Conservation (phyloP, 2,888 invertebrate species). For the Nemotelus nigrinus region DNA sequence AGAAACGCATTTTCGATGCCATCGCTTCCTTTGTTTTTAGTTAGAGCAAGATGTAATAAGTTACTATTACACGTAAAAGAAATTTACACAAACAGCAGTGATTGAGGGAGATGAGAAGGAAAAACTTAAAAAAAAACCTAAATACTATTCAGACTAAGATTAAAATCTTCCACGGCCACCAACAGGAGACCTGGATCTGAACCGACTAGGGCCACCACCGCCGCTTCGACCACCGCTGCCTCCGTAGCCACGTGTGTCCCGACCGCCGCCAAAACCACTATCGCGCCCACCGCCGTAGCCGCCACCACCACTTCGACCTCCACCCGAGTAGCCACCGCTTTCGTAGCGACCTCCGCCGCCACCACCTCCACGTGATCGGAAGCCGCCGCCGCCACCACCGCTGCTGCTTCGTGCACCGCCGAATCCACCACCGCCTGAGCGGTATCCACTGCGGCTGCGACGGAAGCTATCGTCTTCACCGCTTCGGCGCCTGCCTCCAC, state of each 20-base stretch:
- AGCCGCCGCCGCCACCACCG: constrained; percentile 55
- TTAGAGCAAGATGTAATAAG: constrained; percentile 13
- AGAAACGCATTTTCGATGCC: not conserved
- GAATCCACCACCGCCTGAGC: constrained; percentile 65
- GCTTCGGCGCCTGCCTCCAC: constrained; percentile 66
- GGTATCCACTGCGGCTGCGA: constrained; percentile 67
- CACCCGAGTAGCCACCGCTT: constrained; percentile 60
- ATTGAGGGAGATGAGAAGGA: not conserved
- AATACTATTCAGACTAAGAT: constrained; percentile 13
- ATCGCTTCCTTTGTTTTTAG: not conserved
- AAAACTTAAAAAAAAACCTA: constrained; percentile 21
- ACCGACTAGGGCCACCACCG: constrained; percentile 43
- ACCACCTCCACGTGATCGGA: constrained; percentile 52
- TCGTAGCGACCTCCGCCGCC: constrained; percentile 34
- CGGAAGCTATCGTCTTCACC: constrained; percentile 68
- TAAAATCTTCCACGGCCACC: constrained; percentile 44
- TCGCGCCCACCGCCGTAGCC: constrained; percentile 58
- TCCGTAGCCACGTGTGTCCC: constrained; percentile 18
- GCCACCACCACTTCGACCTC: constrained; percentile 54
- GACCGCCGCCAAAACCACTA: constrained; percentile 49
- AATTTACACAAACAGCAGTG: constrained; percentile 10
- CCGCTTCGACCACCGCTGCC: constrained; percentile 43
- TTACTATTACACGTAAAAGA: not conserved
- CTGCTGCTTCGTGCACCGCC: constrained; percentile 64
- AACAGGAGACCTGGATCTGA: constrained; percentile 42